Evolutionary conservation across 2,888 invertebrate genomes (phyloP).

Genomic region (Cinara cedri): DNA sequence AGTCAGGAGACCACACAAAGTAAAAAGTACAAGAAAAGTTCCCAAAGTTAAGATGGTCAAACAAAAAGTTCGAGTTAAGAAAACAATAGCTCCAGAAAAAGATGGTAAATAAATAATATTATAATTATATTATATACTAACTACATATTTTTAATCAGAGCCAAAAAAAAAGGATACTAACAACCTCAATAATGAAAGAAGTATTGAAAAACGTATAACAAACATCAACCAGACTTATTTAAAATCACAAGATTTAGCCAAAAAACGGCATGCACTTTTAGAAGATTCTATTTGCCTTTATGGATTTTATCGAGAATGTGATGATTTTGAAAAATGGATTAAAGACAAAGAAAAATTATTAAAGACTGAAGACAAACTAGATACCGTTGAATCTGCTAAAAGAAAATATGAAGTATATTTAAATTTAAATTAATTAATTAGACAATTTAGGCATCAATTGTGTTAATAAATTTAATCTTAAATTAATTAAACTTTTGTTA

Average conservation of each 20-base stretch:
- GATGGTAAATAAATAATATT: constrained; percentile 59
- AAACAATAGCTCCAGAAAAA: constrained; percentile 61
- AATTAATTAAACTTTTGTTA: constrained; percentile 58
- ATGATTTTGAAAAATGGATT: constrained; percentile 97
- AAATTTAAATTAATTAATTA: background rate
- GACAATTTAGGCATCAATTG: background rate
- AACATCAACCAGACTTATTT: constrained; percentile 82
- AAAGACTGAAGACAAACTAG: constrained; percentile 79
- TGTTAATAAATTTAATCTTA: background rate
- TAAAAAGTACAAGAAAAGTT: constrained; percentile 81
- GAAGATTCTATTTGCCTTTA: constrained; percentile 92
- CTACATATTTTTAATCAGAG: constrained; percentile 8
- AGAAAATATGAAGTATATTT: constrained; percentile 81
- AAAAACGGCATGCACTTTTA: constrained; percentile 79
- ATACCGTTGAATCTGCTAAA: constrained; percentile 90
- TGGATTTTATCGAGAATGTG: constrained; percentile 94
- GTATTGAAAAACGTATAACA: constrained; percentile 79
- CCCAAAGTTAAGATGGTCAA: constrained; percentile 88
- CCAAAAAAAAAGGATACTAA: constrained; percentile 46
- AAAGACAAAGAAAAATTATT: constrained; percentile 91
- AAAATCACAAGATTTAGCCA: constrained; percentile 79
- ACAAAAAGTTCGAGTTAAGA: constrained; percentile 80
- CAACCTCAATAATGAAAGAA: constrained; percentile 71
- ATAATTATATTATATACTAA: background rate
- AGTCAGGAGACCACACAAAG: constrained; percentile 82